Evolutionary conservation across 2,113 vertebrate genomes (phyloP).

Genomic region (Chascanopsetta lugubris): DNA sequence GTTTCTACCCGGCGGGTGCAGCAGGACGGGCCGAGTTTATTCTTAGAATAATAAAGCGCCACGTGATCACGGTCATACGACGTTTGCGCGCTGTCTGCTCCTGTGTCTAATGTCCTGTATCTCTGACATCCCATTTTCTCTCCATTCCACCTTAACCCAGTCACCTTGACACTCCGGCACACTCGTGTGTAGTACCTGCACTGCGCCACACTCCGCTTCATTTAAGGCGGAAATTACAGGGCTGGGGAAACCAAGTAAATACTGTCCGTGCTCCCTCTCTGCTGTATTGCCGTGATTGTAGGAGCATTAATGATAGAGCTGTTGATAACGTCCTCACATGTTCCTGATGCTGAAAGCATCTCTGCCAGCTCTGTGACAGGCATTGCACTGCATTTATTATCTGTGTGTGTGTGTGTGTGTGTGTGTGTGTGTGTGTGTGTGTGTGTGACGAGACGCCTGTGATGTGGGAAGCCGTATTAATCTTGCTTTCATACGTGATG

Average conservation of each 20-base stretch:
- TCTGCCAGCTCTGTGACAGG: conserved; percentile 54
- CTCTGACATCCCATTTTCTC: conserved; percentile 45
- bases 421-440: too few relatives aligned
- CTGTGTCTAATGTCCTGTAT: conserved; percentile 57
- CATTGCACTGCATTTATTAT: conserved; percentile 61
- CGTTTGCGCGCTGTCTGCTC: conserved; percentile 48
- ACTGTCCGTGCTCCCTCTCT: conserved; percentile 17
- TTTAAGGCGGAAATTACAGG: conserved; percentile 38
- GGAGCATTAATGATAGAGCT: conserved; percentile 51
- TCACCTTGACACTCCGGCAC: conserved; percentile 59
- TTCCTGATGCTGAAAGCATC: conserved; percentile 54
- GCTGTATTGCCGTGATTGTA: conserved; percentile 33
- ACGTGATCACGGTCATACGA: conserved; percentile 50
- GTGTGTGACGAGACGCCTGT: too few relatives aligned
- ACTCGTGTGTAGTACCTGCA: conserved; percentile 12
- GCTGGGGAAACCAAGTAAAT: conserved; percentile 15
- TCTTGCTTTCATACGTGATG: conserved; percentile 43
- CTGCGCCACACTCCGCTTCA: conserved; percentile 23
- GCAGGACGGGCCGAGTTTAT: conserved; percentile 60
- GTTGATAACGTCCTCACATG: conserved; percentile 45
- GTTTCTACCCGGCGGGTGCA: conserved; percentile 52
- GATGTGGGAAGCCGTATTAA: conserved; percentile 61
- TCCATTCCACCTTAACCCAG: conserved; percentile 37
- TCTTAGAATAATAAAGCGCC: conserved; percentile 64
- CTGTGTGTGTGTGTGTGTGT: conserved; percentile 32